These are phyloP conservation scores for Carcharodon carcharias DNA, from an alignment of 2,797 vertebrate species.

Conservation along the genomic window DNA sequence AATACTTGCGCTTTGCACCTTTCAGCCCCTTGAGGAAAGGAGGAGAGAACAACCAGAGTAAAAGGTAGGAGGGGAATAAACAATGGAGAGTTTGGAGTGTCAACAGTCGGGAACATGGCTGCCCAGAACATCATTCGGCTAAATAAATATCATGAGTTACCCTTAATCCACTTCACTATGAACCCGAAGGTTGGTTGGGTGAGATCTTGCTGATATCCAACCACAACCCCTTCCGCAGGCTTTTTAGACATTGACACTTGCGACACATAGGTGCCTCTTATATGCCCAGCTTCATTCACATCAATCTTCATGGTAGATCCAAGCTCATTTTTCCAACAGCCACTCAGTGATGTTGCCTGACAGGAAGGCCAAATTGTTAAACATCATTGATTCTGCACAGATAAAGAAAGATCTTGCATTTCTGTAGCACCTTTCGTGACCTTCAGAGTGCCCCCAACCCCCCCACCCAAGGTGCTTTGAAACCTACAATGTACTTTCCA, in stretches of 20 bases:
- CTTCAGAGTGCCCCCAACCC: background rate
- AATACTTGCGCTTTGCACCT: too few species aligned
- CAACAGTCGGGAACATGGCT: too few species aligned
- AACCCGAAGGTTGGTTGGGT: background rate
- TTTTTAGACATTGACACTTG: fast-evolving
- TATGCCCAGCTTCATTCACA: background rate
- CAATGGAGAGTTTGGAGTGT: too few species aligned
- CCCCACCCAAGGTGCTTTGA: too few species aligned
- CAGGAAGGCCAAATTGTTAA: background rate
- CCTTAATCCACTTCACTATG: background rate
- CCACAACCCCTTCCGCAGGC: fast-evolving
- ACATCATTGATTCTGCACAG: background rate
- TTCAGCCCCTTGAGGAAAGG: too few species aligned
- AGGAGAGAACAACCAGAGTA: too few species aligned
- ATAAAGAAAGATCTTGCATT: too few species aligned
- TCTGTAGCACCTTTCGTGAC: background rate
- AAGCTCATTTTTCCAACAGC: background rate
- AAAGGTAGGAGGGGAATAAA: background rate
- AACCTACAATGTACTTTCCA: too few species aligned
- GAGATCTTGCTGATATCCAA: background rate
- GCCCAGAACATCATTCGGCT: background rate
- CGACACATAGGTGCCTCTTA: fast-evolving
- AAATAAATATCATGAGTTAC: background rate
- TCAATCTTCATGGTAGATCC: background rate
- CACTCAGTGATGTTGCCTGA: fast-evolving